phyloP scores from a whole-genome alignment of 2,113 vertebrate species.

The Corythornis vintsioides region DNA sequence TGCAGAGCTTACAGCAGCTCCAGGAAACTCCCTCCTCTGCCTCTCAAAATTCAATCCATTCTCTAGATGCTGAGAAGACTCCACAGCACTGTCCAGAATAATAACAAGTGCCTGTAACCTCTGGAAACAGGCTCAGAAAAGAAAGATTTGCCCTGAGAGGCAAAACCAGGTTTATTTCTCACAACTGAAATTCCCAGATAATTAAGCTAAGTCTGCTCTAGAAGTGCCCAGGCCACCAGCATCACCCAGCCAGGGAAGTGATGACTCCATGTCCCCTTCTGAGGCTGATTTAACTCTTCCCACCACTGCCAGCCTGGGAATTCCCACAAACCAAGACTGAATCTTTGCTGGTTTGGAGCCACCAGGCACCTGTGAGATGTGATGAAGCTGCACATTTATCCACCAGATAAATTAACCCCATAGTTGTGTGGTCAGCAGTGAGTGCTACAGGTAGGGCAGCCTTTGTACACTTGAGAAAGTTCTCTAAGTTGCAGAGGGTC shows the following conservation, averaged over 20 bases:
- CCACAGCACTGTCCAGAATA: neutral
- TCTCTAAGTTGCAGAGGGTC: neutral
- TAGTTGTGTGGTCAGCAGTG: neutral
- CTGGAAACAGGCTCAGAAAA: neutral
- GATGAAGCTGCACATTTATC: neutral
- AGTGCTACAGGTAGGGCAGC: rapidly evolving
- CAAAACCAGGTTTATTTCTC: neutral
- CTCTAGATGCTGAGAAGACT: neutral
- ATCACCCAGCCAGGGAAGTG: rapidly evolving
- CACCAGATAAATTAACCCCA: neutral
- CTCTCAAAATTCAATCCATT: neutral
- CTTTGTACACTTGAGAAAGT: neutral
- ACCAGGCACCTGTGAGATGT: neutral
- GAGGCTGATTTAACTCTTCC: neutral
- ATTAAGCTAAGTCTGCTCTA: neutral
- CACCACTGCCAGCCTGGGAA: neutral
- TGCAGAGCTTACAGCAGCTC: neutral
- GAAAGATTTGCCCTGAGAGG: neutral
- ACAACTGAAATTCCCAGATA: neutral
- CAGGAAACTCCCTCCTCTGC: neutral
- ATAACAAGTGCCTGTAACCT: neutral
- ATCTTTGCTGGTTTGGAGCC: neutral
- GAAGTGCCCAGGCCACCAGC: neutral
- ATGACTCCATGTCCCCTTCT: neutral
- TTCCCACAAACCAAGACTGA: neutral